Evolutionary conservation across 2,797 vertebrate genomes (phyloP).

Genomic region (Sebastes kiyomatsui): DNA sequence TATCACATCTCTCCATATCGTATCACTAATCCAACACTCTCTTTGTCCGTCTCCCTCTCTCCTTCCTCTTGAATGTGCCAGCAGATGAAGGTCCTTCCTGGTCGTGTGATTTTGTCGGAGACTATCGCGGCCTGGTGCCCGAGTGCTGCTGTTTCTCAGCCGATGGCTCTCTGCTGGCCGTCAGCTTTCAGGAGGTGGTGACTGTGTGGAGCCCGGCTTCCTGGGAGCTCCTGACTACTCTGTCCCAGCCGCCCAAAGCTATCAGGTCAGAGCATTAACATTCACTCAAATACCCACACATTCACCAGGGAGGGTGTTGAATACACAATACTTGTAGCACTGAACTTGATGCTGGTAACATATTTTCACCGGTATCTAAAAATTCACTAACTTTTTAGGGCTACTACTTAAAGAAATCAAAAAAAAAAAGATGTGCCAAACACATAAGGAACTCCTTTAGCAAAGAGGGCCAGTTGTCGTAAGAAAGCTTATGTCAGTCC

Average conservation of each 20-base stretch:
- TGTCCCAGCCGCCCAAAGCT: constrained; percentile 92
- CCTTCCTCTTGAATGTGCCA: not conserved
- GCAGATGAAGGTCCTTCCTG: constrained; percentile 84
- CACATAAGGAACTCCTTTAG: not conserved
- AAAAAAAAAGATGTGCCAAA: not conserved
- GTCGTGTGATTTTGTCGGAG: constrained; percentile 94
- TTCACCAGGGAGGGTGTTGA: not conserved
- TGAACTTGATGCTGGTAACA: not conserved
- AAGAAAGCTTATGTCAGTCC: not conserved
- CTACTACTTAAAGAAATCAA: not conserved
- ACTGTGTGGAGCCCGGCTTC: constrained; percentile 90
- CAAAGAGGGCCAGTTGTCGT: not conserved
- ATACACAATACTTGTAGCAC: not conserved
- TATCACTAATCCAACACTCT: no score
- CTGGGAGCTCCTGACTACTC: constrained; percentile 93
- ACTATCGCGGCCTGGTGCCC: constrained; percentile 89
- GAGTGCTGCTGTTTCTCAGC: constrained; percentile 91
- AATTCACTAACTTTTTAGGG: no score
- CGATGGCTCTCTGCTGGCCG: constrained; percentile 92
- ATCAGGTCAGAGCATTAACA: constrained; percentile 81
- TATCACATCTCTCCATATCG: no score
- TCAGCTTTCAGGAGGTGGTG: constrained; percentile 90
- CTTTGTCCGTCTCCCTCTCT: not conserved
- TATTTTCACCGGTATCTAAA: no score
- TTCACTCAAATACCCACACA: not conserved